Percentiles rank a stretch among this genome's conserved stretches.
Evolutionary conservation across 2,888 invertebrate genomes (phyloP).

Genomic region (Rotaria magnacalcarata): DNA sequence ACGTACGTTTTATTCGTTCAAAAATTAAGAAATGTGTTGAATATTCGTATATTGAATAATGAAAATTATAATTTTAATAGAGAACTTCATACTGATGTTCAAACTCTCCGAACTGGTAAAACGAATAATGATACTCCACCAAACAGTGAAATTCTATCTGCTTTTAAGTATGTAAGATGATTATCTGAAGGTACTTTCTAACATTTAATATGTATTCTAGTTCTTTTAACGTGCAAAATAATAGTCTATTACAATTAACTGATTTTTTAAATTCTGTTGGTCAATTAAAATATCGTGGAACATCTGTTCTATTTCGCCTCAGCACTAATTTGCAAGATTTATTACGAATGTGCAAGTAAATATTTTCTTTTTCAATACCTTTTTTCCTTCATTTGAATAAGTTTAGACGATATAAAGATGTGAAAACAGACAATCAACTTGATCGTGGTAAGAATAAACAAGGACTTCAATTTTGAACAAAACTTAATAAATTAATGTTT

Average conservation of each 20-base stretch:
- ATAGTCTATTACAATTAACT: constrained; percentile 52
- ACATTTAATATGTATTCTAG: not conserved
- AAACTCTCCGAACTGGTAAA: constrained; percentile 1
- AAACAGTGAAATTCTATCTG: not conserved
- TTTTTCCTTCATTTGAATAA: too few species aligned
- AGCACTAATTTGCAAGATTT: not conserved
- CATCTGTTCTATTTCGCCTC: constrained; percentile 66
- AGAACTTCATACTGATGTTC: not conserved
- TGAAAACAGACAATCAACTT: too few species aligned
- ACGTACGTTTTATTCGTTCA: too few species aligned
- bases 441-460: too few species aligned
- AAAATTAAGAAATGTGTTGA: too few species aligned
- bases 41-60: too few species aligned
- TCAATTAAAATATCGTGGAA: constrained; percentile 68
- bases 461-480: too few species aligned
- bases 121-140: not conserved
- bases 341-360: constrained; percentile 1
- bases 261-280: constrained; percentile 68
- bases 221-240: not conserved
- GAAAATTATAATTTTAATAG: not conserved
- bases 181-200: too few species aligned
- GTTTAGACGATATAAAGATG: too few species aligned
- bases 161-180: not conserved
- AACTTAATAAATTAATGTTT: too few species aligned
- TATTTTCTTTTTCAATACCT: too few species aligned